Percentiles rank a stretch among this genome's conserved stretches.
Evolutionary conservation across 1,140 invertebrate genomes (phyloP).

Genomic region (Uloborus diversus): DNA sequence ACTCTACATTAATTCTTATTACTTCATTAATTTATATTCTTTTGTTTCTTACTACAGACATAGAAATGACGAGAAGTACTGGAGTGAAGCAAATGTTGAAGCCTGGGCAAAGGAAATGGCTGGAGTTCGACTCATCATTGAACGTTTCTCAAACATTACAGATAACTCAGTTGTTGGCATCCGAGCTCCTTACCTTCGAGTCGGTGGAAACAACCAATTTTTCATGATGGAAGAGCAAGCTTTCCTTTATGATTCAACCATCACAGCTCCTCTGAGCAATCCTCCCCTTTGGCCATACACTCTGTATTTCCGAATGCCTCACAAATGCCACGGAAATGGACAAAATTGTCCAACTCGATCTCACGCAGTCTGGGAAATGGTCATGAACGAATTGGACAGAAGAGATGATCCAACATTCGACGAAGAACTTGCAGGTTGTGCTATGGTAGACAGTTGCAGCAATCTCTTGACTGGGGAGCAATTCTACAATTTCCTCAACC

Average conservation of each 20-base stretch:
- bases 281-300: slow-evolving; percentile 97
- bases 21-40: background rate
- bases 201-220: slow-evolving; percentile 96
- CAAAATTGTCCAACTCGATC: slow-evolving; percentile 89
- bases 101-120: slow-evolving; percentile 98
- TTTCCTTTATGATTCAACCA: slow-evolving; percentile 94
- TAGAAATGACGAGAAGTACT: slow-evolving; percentile 91
- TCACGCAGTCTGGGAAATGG: slow-evolving; percentile 97
- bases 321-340: slow-evolving; percentile 88
- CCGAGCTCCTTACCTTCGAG: slow-evolving; percentile 88
- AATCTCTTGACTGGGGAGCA: slow-evolving; percentile 92
- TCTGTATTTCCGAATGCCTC: slow-evolving; percentile 97
- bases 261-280: slow-evolving; percentile 90
- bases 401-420: slow-evolving; percentile 90
- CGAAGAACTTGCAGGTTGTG: slow-evolving; percentile 91
- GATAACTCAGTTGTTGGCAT: slow-evolving; percentile 95
- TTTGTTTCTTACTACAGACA: slow-evolving; percentile 70
- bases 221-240: slow-evolving; percentile 98
- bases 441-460: slow-evolving; percentile 96
- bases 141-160: slow-evolving; percentile 91
- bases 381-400: slow-evolving; percentile 95
- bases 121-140: slow-evolving; percentile 90
- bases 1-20: no score
- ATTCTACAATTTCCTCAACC: slow-evolving; percentile 94
- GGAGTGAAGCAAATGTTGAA: slow-evolving; percentile 91